Evolutionary conservation across 2,888 invertebrate genomes (phyloP), one percentile per base, ranked within the genome.

Genomic region (Zygothrica quintamaculata): DNA sequence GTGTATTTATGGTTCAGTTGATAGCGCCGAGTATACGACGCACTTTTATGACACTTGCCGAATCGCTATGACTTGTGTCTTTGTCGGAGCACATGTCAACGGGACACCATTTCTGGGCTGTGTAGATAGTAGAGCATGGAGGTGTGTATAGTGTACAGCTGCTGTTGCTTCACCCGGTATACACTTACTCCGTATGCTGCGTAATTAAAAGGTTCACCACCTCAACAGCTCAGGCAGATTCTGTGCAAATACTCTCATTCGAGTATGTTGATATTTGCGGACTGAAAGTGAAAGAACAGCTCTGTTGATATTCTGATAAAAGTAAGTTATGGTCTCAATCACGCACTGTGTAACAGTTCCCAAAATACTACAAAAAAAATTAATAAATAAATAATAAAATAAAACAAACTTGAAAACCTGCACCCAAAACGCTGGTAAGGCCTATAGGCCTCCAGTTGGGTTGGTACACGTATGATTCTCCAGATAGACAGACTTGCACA

Each of bases 191-290:
- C 44, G 22, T 25, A 34, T 48, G 64, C 42, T 77, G 77, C 84
- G 74, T 65, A 78, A 74, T 77, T 81, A 65, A 80, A 71, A 57
- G 40, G 52, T 36, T 66, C 67, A 60, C 18, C 18, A 22, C 18
- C 18, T 22, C 18, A 22, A 22, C 18, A 5, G 37, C 39, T 72
- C 39, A 29, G 60, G 29, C 34, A 37, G 36, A 29, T 61, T 44
- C 39, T 52, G 48, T 47, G 73, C 62, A 73, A 72, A 72, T 72
- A 67, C 18, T 22, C 18, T 22, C 18, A 22, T 22, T 5, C 18
- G 18, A 22, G 18, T 22, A 22, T 22, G 18, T 22, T 22, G 18
- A 22, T 71, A 66, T 46, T 52, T 50, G 44, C 48, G 39, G 39
- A 40, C 66, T 71, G 61, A 26, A 61, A 37, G 46, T 51, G 18